These are phyloP conservation scores for Manis pentadactyla DNA, from an alignment of 2,797 vertebrate species.

Conservation along the genomic window DNA sequence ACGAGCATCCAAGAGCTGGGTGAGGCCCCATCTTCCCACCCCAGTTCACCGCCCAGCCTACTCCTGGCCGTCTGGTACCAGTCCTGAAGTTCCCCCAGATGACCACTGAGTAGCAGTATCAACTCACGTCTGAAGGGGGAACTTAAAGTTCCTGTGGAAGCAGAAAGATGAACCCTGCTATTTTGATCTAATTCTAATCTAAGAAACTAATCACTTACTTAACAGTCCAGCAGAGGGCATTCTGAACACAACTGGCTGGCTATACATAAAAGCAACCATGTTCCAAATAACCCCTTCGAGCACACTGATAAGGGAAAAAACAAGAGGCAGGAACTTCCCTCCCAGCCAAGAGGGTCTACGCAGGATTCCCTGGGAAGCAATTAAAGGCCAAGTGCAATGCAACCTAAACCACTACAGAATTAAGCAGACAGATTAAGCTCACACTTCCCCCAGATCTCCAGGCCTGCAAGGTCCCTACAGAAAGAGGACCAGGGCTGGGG, in stretches of 20 bases:
- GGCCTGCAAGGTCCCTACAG: neutral
- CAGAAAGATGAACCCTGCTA: neutral
- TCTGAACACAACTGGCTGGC: neutral
- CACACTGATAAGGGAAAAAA: neutral
- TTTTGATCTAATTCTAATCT: neutral
- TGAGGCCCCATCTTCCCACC: neutral
- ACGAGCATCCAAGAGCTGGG: neutral
- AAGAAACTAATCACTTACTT: neutral
- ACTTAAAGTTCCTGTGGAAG: neutral
- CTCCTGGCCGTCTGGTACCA: neutral
- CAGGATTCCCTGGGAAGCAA: neutral
- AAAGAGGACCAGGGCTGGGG: neutral
- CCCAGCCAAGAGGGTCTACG: neutral
- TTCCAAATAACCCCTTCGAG: conserved; percentile 24
- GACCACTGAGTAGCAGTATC: conserved; percentile 65
- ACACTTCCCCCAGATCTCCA: neutral
- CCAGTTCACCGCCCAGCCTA: neutral
- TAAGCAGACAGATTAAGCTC: neutral
- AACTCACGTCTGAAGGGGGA: neutral
- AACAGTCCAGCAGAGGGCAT: conserved; percentile 8
- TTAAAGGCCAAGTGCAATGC: neutral
- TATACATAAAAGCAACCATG: conserved; percentile 10
- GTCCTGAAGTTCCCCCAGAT: conserved; percentile 47
- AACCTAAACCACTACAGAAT: neutral
- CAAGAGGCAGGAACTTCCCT: neutral